phyloP scores from a whole-genome alignment of 2,113 vertebrate genomes.

The Merops nubicus region DNA sequence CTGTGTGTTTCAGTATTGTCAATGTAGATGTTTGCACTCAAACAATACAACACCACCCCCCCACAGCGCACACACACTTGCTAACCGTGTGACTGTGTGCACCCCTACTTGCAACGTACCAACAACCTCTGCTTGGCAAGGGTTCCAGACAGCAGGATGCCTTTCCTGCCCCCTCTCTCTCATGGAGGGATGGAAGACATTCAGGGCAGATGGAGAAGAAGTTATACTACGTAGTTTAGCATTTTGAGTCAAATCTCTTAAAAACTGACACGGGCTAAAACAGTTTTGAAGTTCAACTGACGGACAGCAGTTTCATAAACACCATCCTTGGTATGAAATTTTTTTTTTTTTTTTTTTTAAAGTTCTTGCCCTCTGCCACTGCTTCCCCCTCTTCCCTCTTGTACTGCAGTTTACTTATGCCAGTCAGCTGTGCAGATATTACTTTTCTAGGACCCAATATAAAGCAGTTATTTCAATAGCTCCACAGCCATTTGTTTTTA shows the following conservation, averaged over 20 bases:
- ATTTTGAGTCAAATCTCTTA: not conserved
- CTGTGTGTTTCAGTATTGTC: not conserved
- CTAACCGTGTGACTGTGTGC: not conserved
- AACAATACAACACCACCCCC: not conserved
- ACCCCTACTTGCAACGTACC: fast-evolving
- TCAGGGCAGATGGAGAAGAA: not conserved
- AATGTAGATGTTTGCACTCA: not conserved
- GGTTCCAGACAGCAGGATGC: not conserved
- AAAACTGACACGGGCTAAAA: not conserved
- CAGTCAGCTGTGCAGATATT: not conserved
- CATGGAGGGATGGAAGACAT: not conserved
- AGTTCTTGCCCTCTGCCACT: not conserved
- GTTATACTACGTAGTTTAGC: not conserved
- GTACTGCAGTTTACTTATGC: not conserved
- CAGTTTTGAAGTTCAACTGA: not conserved
- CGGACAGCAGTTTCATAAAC: not conserved
- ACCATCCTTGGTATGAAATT: fast-evolving
- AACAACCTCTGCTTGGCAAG: not conserved
- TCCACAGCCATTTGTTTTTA: not conserved
- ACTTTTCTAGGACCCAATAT: not conserved
- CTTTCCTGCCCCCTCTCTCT: not conserved
- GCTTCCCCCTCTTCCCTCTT: not conserved
- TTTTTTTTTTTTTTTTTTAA: not conserved
- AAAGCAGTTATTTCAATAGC: not conserved
- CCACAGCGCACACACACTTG: no score